Percentiles rank a stretch among this genome's conserved stretches.
These are phyloP conservation scores for Xestia xanthographa DNA, from an alignment of 2,888 invertebrate genomes.

Conservation along the genomic window DNA sequence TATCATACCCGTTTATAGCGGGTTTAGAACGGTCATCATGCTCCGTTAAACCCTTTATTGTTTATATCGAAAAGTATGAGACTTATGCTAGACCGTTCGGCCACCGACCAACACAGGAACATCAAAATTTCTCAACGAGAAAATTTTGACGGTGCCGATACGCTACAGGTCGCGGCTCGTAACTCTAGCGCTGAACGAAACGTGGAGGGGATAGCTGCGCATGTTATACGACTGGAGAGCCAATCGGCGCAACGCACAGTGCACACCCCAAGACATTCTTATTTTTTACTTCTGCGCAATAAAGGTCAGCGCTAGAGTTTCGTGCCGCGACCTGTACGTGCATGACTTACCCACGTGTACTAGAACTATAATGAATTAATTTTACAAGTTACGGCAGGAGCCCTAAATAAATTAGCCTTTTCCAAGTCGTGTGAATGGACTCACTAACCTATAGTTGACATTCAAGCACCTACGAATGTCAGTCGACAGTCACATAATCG, in stretches of 20 bases:
- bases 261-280: no score
- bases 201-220: no score
- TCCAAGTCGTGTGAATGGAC: background rate
- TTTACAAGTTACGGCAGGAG: background rate
- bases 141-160: background rate
- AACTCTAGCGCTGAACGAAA: no score
- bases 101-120: background rate
- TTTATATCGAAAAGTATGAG: background rate
- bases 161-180: no score
- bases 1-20: background rate
- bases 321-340: no score
- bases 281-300: no score
- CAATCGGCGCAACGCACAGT: no score
- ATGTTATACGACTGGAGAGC: no score
- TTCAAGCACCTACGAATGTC: constrained; percentile 55
- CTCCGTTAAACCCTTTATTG: background rate
- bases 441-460: constrained; percentile 24
- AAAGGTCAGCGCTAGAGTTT: no score
- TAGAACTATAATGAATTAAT: background rate
- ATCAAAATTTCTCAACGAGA: background rate
- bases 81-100: background rate
- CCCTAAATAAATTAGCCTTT: constrained; percentile 18
- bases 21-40: background rate
- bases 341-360: no score
- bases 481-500: constrained; percentile 47